Evolutionary conservation across 2,888 invertebrate species (phyloP), one percentile per base, ranked within the genome.

Genomic region (Pachymerium ferrugineum): DNA sequence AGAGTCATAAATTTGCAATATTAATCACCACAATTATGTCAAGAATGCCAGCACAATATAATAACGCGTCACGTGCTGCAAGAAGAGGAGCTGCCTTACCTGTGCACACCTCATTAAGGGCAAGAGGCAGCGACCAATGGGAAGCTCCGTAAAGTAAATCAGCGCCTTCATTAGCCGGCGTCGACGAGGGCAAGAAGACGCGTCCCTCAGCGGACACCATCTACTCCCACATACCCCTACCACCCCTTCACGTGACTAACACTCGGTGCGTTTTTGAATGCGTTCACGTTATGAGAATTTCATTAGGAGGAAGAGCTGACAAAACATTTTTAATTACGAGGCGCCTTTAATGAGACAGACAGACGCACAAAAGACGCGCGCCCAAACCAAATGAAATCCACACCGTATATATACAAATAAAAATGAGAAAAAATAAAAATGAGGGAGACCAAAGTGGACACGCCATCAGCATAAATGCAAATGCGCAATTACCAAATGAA

Each of bases 1-100:
- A 62, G 62, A 62, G 62, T 62, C 62, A 62, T 62, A 62, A 62
- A 62, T 62, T 62, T 62, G 62, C 62, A 62, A 62, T 62, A 62
- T 62, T 62, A 62, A 62, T 62, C 62, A 62, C 62, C 62, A 62
- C 62, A 62, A 62, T 62, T 62, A 62, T 62, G 62, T 62, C 62
- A 62, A 62, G 62, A 62, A 62, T 62, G 62, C 62, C 62, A 62
- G 62, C 62, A 62, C 62, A 62, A 62, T 62, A 62, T 62, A 62
- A 62, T 62, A 62, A 62, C 62, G 62, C 62, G 62, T 62, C 62
- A 62, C 62, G 62, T 62, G 62, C 62, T 62, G 62, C 62, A 62
- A 62, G 62, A 62, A 62, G 62, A 62, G 62, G 62, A 62, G 62
- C 62, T 62, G 62, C 62, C 62, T 62, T 62, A 62, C 62, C 62